Evolutionary conservation across 2,113 vertebrate species (phyloP).

Genomic region (Miniopterus natalensis): DNA sequence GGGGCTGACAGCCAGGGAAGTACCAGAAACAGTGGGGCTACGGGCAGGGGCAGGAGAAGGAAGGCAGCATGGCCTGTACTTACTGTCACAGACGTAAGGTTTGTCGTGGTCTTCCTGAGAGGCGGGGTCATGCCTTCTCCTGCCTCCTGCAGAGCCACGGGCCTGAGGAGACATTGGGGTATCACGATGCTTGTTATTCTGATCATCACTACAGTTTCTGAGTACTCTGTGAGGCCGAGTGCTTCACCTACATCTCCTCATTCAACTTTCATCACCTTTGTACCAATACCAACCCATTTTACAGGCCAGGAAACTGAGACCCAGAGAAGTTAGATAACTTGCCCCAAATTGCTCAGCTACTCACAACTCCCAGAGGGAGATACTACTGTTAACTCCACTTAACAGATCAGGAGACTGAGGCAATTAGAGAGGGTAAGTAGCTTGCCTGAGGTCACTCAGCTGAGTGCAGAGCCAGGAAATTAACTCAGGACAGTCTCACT

Average conservation of each 20-base stretch:
- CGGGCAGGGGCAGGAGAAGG: background rate
- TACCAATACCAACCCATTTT: background rate
- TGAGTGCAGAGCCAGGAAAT: background rate
- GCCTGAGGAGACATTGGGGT: constrained; percentile 89
- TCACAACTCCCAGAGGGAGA: background rate
- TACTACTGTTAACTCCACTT: background rate
- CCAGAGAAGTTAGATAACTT: background rate
- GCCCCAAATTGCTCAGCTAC: background rate
- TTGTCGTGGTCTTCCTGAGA: constrained; percentile 96
- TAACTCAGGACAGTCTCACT: background rate
- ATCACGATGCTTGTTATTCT: background rate
- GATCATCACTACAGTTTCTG: background rate
- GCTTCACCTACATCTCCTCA: rapidly evolving
- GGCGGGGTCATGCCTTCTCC: constrained; percentile 93
- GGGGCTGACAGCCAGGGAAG: constrained; percentile 53
- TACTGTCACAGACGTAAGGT: constrained; percentile 99
- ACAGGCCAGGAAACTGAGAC: constrained; percentile 22
- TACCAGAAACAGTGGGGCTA: background rate
- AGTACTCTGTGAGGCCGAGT: background rate
- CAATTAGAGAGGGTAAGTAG: background rate
- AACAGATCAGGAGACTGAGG: background rate
- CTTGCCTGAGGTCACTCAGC: background rate
- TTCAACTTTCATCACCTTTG: background rate
- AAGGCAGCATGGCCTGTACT: constrained; percentile 86
- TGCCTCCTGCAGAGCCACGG: constrained; percentile 93